Conservation (phyloP, 1,140 invertebrate genomes). For the Papilio machaon region DNA sequence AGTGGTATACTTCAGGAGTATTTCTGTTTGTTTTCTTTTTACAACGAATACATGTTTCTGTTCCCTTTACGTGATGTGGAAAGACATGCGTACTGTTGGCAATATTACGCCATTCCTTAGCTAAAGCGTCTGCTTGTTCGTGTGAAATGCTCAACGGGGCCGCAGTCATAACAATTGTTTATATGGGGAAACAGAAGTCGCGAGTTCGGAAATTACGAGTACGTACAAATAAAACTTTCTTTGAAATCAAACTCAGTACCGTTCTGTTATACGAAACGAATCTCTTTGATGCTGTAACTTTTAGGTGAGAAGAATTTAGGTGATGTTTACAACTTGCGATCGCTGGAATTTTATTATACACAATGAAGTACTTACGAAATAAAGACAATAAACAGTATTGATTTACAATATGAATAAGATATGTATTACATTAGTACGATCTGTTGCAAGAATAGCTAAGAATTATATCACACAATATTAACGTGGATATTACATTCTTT, state of each 20-base stretch:
- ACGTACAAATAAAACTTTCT: constrained; percentile 41
- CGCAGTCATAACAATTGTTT: constrained; percentile 48
- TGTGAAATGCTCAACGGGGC: constrained; percentile 37
- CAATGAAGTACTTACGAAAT: constrained; percentile 7
- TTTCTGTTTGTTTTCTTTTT: constrained; percentile 23
- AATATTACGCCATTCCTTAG: constrained; percentile 1
- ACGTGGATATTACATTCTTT: not conserved
- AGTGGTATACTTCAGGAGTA: constrained; percentile 42
- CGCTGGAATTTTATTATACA: constrained; percentile 8
- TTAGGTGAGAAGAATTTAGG: constrained; percentile 5
- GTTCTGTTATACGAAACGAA: constrained; percentile 12
- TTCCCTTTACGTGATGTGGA: constrained; percentile 16
- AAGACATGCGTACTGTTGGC: not conserved
- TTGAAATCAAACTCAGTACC: constrained; percentile 37
- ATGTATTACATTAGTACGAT: not conserved
- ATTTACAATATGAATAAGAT: not conserved
- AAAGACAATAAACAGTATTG: constrained; percentile 6
- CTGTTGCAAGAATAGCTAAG: not conserved
- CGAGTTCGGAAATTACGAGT: constrained; percentile 20
- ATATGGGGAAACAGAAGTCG: constrained; percentile 44
- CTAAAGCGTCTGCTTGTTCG: not conserved
- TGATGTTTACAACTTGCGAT: constrained; percentile 15
- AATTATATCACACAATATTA: not conserved
- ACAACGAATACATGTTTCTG: constrained; percentile 6
- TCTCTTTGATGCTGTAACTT: constrained; percentile 10